These are phyloP conservation scores for Drosophila mettleri DNA, from an alignment of 2,888 invertebrate genomes.

Conservation along the genomic window DNA sequence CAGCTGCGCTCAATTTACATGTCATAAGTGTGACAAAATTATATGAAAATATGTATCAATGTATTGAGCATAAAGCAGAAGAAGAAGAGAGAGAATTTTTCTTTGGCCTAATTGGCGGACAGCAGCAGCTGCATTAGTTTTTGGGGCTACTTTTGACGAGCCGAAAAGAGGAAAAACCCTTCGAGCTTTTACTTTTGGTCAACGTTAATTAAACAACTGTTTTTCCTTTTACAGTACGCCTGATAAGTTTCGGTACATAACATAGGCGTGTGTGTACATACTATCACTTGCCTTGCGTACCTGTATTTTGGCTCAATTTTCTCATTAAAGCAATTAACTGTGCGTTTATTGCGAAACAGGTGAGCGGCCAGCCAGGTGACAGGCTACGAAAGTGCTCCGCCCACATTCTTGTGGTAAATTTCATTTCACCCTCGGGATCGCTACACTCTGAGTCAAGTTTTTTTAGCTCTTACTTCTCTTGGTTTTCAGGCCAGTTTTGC, in stretches of 20 bases:
- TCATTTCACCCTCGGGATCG: slow-evolving; percentile 64
- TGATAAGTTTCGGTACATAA: slow-evolving; percentile 17
- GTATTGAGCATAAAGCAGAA: slow-evolving; percentile 8
- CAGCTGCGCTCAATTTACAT: slow-evolving; percentile 36
- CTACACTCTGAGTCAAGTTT: slow-evolving; percentile 36
- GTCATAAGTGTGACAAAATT: slow-evolving; percentile 25
- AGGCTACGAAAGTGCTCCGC: slow-evolving; percentile 28
- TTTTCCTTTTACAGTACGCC: slow-evolving; percentile 48
- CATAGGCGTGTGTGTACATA: not conserved
- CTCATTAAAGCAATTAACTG: slow-evolving; percentile 68
- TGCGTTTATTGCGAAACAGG: slow-evolving; percentile 57
- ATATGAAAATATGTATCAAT: slow-evolving; percentile 15
- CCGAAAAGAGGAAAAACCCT: not conserved
- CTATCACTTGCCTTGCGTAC: slow-evolving; percentile 16
- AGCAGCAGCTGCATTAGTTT: slow-evolving; percentile 35
- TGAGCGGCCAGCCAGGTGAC: slow-evolving; percentile 45
- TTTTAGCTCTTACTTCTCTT: slow-evolving; percentile 8
- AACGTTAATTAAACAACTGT: slow-evolving; percentile 58
- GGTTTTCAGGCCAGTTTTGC: slow-evolving; percentile 36
- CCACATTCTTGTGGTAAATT: slow-evolving; percentile 47
- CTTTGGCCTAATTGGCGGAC: slow-evolving; percentile 32
- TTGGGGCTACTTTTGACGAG: not conserved
- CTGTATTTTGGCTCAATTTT: slow-evolving; percentile 63
- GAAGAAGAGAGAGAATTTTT: slow-evolving; percentile 9
- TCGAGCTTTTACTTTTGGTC: not conserved